Evolutionary conservation across 1,140 invertebrate species (phyloP), one percentile per base, ranked within the genome.

Genomic region (Heliothis virescens): DNA sequence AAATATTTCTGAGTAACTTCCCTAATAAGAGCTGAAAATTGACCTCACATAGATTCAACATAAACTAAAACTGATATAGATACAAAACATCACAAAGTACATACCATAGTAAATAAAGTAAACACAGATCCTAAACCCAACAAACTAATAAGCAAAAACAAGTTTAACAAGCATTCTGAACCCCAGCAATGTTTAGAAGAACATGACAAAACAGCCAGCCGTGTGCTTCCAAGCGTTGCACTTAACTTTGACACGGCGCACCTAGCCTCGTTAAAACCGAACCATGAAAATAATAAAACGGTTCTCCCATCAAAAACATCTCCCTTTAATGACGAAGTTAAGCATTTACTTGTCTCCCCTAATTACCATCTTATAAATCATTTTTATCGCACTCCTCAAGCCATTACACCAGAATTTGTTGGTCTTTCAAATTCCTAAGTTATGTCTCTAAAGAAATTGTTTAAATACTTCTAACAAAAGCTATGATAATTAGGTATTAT

Each of bases 291-390:
- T 71, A 53, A 71, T 53, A 71, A 16, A 65, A 65, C 41, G 16
- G 18, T 67, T 18, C 11, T 60, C 11, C 41, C 63, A 48, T 48
- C 41, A 63, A 34, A 26, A 50, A 63, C 50, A 76, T 12, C 26
- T 52, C n/a, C 9, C 15, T 76, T 55, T 65, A 65, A 65, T 76
- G 34, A 53, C 69, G 26, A 79, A 73, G n/a, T 62, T 53, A 63
- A 73, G 3, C 59, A 26, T 63, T 73, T 75, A 48, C 48, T 76
- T 53, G 21, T 65, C 26, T 15, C 18, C 55, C 34, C 82, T 87
- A 88, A 88, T 86, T 86, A 84, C 81, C 71, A 60, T 29, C 41
- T 73, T 52, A 84, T 88, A 87, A 89, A 88, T 89, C 85, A 86
- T 83, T 87, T 86, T 85, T 88, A 88, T 84, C 77, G 75, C 62